These are phyloP conservation scores for Teleogryllus occipitalis DNA, from an alignment of 1,140 invertebrate genomes.

Conservation along the genomic window DNA sequence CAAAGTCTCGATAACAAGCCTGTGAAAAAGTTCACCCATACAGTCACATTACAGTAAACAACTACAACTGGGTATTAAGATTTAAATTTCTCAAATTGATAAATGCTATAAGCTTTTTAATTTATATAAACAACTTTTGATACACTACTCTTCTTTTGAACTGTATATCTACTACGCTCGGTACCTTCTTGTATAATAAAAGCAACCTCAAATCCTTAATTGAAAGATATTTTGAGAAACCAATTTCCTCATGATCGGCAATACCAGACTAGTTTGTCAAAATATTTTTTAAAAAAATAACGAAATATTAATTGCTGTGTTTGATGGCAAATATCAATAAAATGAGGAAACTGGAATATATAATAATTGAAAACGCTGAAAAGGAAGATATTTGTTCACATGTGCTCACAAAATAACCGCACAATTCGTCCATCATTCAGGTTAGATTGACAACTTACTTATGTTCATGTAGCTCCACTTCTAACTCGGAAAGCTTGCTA, in stretches of 20 bases:
- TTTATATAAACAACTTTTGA: neutral
- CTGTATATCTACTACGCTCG: too few species aligned
- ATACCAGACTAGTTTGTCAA: too few species aligned
- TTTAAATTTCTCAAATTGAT: neutral
- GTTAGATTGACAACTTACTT: slow-evolving; percentile 57
- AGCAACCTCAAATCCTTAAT: too few species aligned
- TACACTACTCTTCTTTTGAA: slow-evolving; percentile 9
- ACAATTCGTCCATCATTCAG: neutral
- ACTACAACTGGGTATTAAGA: neutral
- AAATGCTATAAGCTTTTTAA: neutral
- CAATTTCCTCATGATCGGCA: too few species aligned
- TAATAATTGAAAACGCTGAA: too few species aligned
- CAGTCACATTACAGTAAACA: slow-evolving; percentile 22
- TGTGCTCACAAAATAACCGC: slow-evolving; percentile 10
- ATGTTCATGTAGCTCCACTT: slow-evolving; percentile 89
- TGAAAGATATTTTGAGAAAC: too few species aligned
- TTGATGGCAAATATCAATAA: too few species aligned
- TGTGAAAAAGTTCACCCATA: slow-evolving; percentile 41
- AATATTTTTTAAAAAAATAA: too few species aligned
- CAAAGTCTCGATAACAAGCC: slow-evolving; percentile 89
- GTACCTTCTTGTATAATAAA: too few species aligned
- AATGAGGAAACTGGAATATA: too few species aligned
- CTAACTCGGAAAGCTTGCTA: slow-evolving; percentile 81
- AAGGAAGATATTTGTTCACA: neutral
- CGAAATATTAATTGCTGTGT: too few species aligned